Percentiles rank a stretch among this genome's conserved stretches.
Evolutionary conservation across 2,888 invertebrate species (phyloP).

Genomic region (Pyralis farinalis): DNA sequence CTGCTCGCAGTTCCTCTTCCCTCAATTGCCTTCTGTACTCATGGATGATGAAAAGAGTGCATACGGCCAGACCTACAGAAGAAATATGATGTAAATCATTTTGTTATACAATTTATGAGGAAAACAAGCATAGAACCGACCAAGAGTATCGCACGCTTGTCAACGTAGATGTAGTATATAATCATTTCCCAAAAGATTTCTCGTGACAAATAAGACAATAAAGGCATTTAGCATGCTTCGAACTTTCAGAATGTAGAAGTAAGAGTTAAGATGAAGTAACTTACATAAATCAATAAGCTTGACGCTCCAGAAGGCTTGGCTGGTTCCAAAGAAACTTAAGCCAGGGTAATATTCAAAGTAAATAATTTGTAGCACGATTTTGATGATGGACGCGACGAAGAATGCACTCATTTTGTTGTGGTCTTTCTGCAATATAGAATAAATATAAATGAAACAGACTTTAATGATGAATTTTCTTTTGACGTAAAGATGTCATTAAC

Average conservation of each 20-base stretch:
- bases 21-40: conserved; percentile 38
- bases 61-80: conserved; percentile 40
- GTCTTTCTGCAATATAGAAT: conserved; percentile 40
- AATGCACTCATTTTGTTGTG: conserved; percentile 53
- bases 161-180: too few species aligned
- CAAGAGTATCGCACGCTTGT: too few species aligned
- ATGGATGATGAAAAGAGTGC: conserved; percentile 40
- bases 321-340: conserved; percentile 23
- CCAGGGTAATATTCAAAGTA: conserved; percentile 47
- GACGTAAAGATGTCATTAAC: too few species aligned
- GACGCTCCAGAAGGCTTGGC: conserved; percentile 42
- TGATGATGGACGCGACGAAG: conserved; percentile 46
- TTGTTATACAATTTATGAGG: too few species aligned
- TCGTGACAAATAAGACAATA: too few species aligned
- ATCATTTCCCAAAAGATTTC: too few species aligned
- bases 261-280: conserved; percentile 23
- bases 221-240: too few species aligned
- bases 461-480: too few species aligned
- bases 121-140: too few species aligned
- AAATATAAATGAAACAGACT: not conserved
- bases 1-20: not conserved
- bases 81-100: too few species aligned
- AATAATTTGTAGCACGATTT: conserved; percentile 47
- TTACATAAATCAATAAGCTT: conserved; percentile 51
- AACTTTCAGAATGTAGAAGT: too few species aligned